A percentile compares a stretch with the other conserved stretches of the same genome.
These are phyloP conservation scores for Phalacrocorax pelagicus DNA, from an alignment of 2,113 vertebrate genomes.

Conservation along the genomic window DNA sequence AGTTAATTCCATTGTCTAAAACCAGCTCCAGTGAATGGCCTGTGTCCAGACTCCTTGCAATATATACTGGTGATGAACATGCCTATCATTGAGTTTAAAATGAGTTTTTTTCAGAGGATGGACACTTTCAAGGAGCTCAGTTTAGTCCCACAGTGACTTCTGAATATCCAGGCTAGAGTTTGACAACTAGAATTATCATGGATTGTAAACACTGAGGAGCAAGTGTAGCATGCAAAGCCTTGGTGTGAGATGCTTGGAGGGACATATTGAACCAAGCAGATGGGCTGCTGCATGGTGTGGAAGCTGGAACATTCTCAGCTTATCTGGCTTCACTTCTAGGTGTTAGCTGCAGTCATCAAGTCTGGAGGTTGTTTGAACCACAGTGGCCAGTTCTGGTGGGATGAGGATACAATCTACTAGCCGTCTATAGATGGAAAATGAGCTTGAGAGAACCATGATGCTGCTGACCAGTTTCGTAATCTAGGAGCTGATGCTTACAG, in stretches of 20 bases:
- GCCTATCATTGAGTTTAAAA: not conserved
- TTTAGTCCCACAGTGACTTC: not conserved
- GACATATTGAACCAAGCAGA: not conserved
- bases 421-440: not conserved
- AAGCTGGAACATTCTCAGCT: not conserved
- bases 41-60: not conserved
- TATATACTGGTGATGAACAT: not conserved
- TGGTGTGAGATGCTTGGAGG: not conserved
- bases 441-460: not conserved
- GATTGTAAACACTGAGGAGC: not conserved
- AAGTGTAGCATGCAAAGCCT: not conserved
- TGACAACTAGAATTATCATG: not conserved
- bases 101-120: not conserved
- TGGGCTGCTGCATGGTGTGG: not conserved
- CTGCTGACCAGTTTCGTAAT: not conserved
- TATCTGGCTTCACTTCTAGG: not conserved
- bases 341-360: not conserved
- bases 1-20: not conserved
- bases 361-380: not conserved
- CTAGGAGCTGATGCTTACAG: not conserved
- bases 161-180: not conserved
- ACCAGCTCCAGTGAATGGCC: not conserved
- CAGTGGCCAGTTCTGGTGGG: not conserved
- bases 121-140: not conserved
- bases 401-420: not conserved